Base-by-base conservation (phyloP, 2,888 invertebrate species). In the Tiliacea aurago region DNA sequence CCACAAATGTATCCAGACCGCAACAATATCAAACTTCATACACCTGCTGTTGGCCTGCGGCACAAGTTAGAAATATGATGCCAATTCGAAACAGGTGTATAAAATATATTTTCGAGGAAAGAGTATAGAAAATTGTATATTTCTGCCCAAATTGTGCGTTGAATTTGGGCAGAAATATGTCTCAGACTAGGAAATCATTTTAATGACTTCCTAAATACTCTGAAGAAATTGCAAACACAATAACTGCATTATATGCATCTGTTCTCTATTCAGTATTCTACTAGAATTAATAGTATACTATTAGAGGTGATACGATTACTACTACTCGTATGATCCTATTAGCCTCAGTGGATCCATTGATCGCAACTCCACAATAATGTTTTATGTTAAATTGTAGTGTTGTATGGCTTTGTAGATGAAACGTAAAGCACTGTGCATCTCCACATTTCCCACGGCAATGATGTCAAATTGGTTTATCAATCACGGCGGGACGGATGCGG, bases 391-490 rank as follows among this genome's bases (percentile, higher is more conserved):
- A 76, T 77, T 71, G 73, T 72, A 65, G 78, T 63, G 70, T 80
- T 73, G 68, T 72, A 72, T 70, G 64, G 69, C 41, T 59, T 58
- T 64, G 78, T 82, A 78, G 80, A 80, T 81, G 76, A 78, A 77
- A 76, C 66, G 74, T 85, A 83, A 87, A 85, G 81, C 77, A 78
- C 78, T 83, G 76, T 84, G 84, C 76, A 87, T 86, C 85, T 85
- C 89, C 87, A 90, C 86, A 91, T 90, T 94, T 95, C 96, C 92
- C 95, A 96, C 95, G 95, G 86, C 94, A 95, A 95, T 95, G 88
- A 93, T 93, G 92, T 92, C 91, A 94, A 94, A 93, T 94, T 93
- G 93, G 90, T 93, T 94, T 94, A 95, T 95, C 95, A 95, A 95
- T 95, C 95, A 93, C 92, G 91, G 90, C 90, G 90, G 89, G 91